Evolutionary conservation across 1,140 invertebrate species (phyloP).

Genomic region (Cyrtorhinus lividipennis): DNA sequence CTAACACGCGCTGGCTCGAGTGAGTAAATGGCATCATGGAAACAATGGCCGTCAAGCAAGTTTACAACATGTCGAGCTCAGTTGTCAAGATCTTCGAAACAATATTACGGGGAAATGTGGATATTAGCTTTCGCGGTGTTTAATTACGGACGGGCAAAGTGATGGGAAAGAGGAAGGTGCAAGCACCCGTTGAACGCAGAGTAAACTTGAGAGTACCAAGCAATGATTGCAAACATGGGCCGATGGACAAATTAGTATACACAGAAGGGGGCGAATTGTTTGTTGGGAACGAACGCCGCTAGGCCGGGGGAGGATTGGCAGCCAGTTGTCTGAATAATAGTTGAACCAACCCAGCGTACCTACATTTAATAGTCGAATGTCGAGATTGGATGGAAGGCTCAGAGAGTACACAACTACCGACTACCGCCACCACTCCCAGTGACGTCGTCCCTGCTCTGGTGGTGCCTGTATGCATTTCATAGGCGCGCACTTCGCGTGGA

Average conservation of each 20-base stretch:
- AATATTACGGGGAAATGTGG: constrained; percentile 7
- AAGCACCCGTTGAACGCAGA: constrained; percentile 6
- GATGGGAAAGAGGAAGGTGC: constrained; percentile 10
- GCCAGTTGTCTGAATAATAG: background rate
- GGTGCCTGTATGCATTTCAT: background rate
- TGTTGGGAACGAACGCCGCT: background rate
- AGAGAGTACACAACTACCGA: background rate
- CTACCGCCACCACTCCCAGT: too few species aligned
- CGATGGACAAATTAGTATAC: background rate
- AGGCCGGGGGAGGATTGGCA: background rate
- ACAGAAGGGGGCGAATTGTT: background rate
- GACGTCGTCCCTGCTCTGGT: too few species aligned
- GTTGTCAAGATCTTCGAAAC: too few species aligned
- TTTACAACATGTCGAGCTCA: too few species aligned
- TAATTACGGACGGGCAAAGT: background rate
- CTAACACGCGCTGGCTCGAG: too few species aligned
- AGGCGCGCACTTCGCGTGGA: background rate
- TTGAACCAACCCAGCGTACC: background rate
- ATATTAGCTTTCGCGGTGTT: background rate
- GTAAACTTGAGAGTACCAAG: constrained; percentile 12
- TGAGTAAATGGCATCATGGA: too few species aligned
- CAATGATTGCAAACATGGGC: constrained; percentile 5
- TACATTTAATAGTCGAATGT: background rate
- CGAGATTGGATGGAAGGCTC: background rate
- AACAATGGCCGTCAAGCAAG: too few species aligned